Percentiles rank a stretch among this genome's conserved stretches.
phyloP scores from a whole-genome alignment of 2,888 invertebrate species.

The Platynereis dumerilii region DNA sequence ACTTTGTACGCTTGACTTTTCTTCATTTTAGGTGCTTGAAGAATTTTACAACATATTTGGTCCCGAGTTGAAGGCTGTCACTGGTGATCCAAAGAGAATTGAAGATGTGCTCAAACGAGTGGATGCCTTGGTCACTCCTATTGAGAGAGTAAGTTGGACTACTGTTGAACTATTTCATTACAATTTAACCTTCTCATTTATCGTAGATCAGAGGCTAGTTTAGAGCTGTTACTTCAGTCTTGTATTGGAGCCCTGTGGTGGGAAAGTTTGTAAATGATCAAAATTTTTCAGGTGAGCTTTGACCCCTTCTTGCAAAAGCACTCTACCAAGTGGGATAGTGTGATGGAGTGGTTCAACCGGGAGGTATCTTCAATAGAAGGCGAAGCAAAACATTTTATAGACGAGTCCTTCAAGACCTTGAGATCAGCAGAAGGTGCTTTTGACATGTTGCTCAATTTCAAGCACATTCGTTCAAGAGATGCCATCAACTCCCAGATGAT shows the following conservation, averaged over 20 bases:
- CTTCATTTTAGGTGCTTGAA: slow-evolving; percentile 72
- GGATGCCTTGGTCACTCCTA: slow-evolving; percentile 75
- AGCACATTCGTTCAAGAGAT: slow-evolving; percentile 78
- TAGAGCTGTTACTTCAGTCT: too few species aligned
- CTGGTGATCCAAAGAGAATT: slow-evolving; percentile 84
- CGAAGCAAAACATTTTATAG: slow-evolving; percentile 84
- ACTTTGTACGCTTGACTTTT: too few species aligned
- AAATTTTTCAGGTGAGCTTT: slow-evolving; percentile 75
- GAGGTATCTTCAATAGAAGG: slow-evolving; percentile 78
- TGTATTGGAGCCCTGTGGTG: too few species aligned
- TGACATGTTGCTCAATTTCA: slow-evolving; percentile 79
- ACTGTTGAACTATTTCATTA: not conserved
- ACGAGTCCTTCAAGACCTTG: slow-evolving; percentile 82
- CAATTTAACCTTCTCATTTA: too few species aligned
- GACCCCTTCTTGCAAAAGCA: slow-evolving; percentile 81
- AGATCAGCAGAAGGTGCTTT: slow-evolving; percentile 83
- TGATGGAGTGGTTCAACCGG: slow-evolving; percentile 78
- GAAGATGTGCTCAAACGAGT: slow-evolving; percentile 84
- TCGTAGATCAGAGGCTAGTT: too few species aligned
- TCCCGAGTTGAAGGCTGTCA: slow-evolving; percentile 82
- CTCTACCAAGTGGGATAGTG: slow-evolving; percentile 85
- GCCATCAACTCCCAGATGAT: slow-evolving; percentile 77
- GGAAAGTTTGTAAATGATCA: too few species aligned
- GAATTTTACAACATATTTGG: slow-evolving; percentile 92
- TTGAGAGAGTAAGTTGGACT: slow-evolving; percentile 52